A percentile compares a stretch with the other conserved stretches of the same genome.
Conservation (phyloP, 37 sponge, comb jelly and placozoan species). For the Axinella damicornis region DNA sequence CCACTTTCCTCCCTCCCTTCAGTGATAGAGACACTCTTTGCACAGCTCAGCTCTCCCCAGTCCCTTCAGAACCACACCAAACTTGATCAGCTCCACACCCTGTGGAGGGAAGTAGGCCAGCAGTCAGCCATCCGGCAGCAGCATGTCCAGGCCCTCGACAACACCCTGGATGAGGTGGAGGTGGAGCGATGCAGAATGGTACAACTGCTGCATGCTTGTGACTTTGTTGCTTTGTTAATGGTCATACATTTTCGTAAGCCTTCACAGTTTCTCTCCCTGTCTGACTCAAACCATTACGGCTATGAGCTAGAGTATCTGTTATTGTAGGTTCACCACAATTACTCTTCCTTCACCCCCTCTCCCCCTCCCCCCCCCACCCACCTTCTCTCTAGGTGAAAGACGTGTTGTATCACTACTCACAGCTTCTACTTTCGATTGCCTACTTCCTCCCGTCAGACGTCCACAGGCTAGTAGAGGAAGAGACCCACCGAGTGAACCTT, state of each 20-base stretch:
- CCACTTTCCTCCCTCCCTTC: not conserved
- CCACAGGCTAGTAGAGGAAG: constrained; percentile 51
- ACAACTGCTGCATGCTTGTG: not conserved
- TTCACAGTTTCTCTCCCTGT: too few relatives aligned
- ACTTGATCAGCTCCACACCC: constrained; percentile 10
- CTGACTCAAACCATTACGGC: too few relatives aligned
- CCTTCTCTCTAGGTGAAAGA: constrained; percentile 34
- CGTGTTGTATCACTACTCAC: constrained; percentile 24
- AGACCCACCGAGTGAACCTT: constrained; percentile 56
- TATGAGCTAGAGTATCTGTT: too few relatives aligned
- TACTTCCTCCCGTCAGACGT: constrained; percentile 58
- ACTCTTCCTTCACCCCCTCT: too few relatives aligned
- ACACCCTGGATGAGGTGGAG: constrained; percentile 8
- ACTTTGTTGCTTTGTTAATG: too few relatives aligned
- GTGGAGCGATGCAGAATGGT: constrained; percentile 23
- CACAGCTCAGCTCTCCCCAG: not conserved
- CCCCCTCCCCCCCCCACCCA: too few relatives aligned
- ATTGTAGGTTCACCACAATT: too few relatives aligned
- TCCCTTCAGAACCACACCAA: not conserved
- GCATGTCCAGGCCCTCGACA: constrained; percentile 15
- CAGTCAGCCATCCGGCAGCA: constrained; percentile 13
- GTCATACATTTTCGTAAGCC: too few relatives aligned
- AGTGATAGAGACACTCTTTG: constrained; percentile 4
- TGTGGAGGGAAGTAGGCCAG: constrained; percentile 30
- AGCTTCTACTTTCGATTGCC: constrained; percentile 31